Evolutionary conservation across 2,888 invertebrate species (phyloP), one percentile per base, ranked within the genome.

Genomic region (Pimpla rufipes): DNA sequence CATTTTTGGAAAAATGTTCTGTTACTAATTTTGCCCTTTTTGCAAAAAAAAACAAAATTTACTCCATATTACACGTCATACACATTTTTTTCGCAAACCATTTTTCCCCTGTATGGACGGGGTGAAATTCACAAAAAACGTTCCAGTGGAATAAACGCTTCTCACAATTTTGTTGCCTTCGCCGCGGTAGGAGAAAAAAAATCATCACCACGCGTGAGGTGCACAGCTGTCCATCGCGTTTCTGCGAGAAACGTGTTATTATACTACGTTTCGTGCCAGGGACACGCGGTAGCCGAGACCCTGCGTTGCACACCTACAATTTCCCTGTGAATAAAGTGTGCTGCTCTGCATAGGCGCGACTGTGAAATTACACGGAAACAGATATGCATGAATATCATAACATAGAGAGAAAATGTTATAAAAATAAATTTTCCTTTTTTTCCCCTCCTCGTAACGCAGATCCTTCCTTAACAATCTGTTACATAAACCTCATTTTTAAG

Each of bases 211-310:
- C 16, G 52, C 18, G 21, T 52, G 18, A 18, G 21, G 52, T 45
- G n/a, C 45, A 42, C 21, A 67, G 64, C 40, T 37, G 66, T 66
- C 23, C 18, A 68, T 52, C 50, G 35, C 68, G 37, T 10, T 18
- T 40, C n/a, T 57, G 23, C 29, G 29, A 13, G 29, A 70, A 57
- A 59, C 23, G 37, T 78, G 21, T 62, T 70, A 70, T 67, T 45
- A 10, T 35, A 50, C 67, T 77, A 45, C n/a, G 29, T 23, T 64
- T 64, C 64, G 52, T 64, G 40, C 21, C 64, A 52, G 37, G 64
- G 40, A 62, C 21, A 57, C 78, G 42, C 70, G 47, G 37, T 52
- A 78, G 68, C n/a, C 62, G 77, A 78, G 50, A 37, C 21, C 47
- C 50, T 45, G 23, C 52, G 52, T 52, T 50, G 62, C 64, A 40